phyloP scores from a whole-genome alignment of 1,140 invertebrate species.

The Pseudomyrmex sp. region DNA sequence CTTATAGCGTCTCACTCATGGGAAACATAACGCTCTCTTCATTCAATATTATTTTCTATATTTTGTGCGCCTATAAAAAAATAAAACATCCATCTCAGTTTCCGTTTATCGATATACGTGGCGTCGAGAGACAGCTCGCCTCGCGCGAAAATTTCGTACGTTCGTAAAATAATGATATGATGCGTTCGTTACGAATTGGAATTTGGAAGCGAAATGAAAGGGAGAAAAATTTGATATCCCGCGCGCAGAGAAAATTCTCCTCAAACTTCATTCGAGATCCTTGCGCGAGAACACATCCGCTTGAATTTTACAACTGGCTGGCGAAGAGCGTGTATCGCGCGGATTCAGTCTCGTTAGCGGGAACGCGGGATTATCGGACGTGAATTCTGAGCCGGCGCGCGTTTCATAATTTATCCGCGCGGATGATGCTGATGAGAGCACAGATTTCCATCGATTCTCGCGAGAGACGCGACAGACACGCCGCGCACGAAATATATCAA shows the following conservation, averaged over 20 bases:
- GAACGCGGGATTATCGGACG: conserved; percentile 26
- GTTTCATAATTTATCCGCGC: conserved; percentile 46
- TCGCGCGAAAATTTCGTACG: too few relatives aligned
- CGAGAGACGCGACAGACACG: conserved; percentile 35
- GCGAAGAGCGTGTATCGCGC: neutral
- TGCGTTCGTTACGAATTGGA: neutral
- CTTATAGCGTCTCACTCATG: too few relatives aligned
- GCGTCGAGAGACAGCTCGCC: too few relatives aligned
- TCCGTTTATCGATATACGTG: too few relatives aligned
- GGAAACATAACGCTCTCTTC: neutral
- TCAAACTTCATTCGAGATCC: conserved; percentile 14
- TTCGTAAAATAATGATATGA: neutral
- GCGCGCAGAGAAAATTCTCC: neutral
- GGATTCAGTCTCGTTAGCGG: conserved; percentile 11
- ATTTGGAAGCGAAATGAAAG: neutral
- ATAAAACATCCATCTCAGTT: too few relatives aligned
- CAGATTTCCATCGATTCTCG: conserved; percentile 36
- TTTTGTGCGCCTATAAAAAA: neutral
- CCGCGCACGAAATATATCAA: conserved; percentile 48
- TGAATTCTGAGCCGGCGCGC: conserved; percentile 30
- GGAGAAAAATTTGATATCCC: neutral
- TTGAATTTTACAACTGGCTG: conserved; percentile 39
- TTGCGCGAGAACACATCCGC: conserved; percentile 18
- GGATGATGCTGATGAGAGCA: conserved; percentile 21
- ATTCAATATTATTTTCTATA: conserved; percentile 4